Conservation (phyloP, 2,888 invertebrate species). For the Melinopterus prodromus region DNA sequence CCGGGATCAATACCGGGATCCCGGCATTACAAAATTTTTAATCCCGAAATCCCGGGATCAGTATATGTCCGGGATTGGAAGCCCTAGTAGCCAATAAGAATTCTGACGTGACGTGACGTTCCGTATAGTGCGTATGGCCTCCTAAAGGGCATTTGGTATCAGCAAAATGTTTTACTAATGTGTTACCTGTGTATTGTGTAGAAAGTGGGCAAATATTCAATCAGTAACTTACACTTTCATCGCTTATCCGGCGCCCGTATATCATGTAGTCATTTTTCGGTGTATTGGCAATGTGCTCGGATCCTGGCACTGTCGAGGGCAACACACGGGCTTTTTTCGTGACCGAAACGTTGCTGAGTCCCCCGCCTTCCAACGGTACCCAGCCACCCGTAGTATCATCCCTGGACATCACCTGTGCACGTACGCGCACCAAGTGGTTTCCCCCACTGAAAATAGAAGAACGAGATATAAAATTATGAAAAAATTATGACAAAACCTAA, state of each 20-base stretch:
- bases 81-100: too few species aligned
- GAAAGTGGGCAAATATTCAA: neutral
- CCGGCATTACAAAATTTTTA: too few species aligned
- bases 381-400: slow-evolving; percentile 97
- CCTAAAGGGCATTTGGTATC: too few species aligned
- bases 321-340: slow-evolving; percentile 72
- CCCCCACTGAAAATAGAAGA: slow-evolving; percentile 73
- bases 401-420: slow-evolving; percentile 98
- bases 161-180: too few species aligned
- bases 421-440: slow-evolving; percentile 93
- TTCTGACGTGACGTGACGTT: too few species aligned
- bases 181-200: neutral
- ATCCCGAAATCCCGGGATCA: too few species aligned
- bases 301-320: slow-evolving; percentile 44
- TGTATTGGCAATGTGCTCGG: slow-evolving; percentile 59
- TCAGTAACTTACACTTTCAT: slow-evolving; percentile 79
- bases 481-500: neutral
- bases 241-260: slow-evolving; percentile 90
- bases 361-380: slow-evolving; percentile 94
- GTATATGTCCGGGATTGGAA: too few species aligned
- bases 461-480: neutral
- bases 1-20: too few species aligned
- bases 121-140: too few species aligned
- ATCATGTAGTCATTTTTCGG: slow-evolving; percentile 90
- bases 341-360: slow-evolving; percentile 92